Conservation (phyloP, 2,113 vertebrate genomes). For the Lophura nycthemera region DNA sequence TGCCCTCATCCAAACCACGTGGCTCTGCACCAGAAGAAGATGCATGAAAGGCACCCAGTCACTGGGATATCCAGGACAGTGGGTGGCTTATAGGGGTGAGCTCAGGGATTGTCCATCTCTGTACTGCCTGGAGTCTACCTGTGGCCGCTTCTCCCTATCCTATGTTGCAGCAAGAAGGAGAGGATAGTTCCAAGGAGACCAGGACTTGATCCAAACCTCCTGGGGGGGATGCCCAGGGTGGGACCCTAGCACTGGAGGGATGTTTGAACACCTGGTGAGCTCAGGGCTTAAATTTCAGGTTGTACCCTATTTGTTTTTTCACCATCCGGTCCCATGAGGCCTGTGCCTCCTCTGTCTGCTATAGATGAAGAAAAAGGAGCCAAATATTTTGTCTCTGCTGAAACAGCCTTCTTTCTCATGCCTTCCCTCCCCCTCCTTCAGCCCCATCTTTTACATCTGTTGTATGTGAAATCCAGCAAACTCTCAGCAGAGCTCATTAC, state of each 20-base stretch:
- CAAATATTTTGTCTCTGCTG: not conserved
- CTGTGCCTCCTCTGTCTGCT: not conserved
- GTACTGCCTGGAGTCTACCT: not conserved
- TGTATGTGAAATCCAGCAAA: constrained; percentile 60
- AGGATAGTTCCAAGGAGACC: rapidly evolving
- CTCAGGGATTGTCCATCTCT: not conserved
- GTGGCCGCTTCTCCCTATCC: rapidly evolving
- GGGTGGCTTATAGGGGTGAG: rapidly evolving
- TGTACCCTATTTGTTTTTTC: not conserved
- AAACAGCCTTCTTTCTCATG: not conserved
- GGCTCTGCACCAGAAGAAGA: not conserved
- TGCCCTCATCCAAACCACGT: not conserved
- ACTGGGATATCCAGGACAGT: rapidly evolving
- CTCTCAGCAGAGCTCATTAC: constrained; percentile 80
- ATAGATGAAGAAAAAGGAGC: not conserved
- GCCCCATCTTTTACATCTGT: not conserved
- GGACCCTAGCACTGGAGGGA: not conserved
- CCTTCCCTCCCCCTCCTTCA: not conserved
- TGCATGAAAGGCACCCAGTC: rapidly evolving
- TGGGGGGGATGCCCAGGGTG: not conserved
- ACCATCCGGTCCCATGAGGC: not conserved
- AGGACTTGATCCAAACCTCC: not conserved
- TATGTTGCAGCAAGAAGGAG: not conserved
- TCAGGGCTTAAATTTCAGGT: not conserved
- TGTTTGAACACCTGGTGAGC: not conserved